Percentiles rank a stretch among this genome's conserved stretches.
Conservation (phyloP, 2,797 vertebrate species). For the Petrocephalus sullivani region DNA sequence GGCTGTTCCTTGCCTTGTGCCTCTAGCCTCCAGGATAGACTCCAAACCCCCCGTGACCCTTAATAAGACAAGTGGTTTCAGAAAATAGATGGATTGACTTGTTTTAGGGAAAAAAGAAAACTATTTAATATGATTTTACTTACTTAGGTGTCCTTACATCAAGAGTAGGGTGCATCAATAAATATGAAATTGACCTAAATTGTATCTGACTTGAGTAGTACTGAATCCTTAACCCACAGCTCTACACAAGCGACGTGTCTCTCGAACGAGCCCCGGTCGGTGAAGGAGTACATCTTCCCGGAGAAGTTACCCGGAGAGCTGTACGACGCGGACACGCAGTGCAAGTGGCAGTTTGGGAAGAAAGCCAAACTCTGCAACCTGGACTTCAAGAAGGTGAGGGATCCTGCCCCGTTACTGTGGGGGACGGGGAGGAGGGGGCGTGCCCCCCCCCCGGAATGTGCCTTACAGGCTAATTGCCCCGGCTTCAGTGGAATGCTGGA, state of each 20-base stretch:
- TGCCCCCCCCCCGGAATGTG: constrained; percentile 23
- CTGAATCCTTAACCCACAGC: constrained; percentile 45
- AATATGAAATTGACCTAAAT: neutral
- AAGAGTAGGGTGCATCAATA: neutral
- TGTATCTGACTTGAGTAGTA: neutral
- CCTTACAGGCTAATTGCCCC: constrained; percentile 2
- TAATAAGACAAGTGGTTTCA: no score
- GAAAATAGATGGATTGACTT: no score
- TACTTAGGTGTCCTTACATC: neutral
- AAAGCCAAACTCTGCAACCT: constrained; percentile 86
- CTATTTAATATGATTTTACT: neutral
- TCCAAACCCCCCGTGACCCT: no score
- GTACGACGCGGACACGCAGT: constrained; percentile 83
- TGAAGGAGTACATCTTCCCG: constrained; percentile 76
- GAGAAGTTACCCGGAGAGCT: constrained; percentile 81
- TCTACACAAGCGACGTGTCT: constrained; percentile 79
- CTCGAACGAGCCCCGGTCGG: constrained; percentile 72
- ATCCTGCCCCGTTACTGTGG: neutral
- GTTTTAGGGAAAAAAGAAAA: neutral
- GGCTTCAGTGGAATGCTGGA: neutral
- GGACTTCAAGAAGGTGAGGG: constrained; percentile 80
- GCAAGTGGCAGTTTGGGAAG: constrained; percentile 90
- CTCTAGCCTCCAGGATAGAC: no score
- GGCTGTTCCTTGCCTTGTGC: no score
- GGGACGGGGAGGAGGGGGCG: neutral